A percentile compares a stretch with the other conserved stretches of the same genome.
Conservation (phyloP, 2,888 invertebrate genomes). For the Drosophila paranaensis region DNA sequence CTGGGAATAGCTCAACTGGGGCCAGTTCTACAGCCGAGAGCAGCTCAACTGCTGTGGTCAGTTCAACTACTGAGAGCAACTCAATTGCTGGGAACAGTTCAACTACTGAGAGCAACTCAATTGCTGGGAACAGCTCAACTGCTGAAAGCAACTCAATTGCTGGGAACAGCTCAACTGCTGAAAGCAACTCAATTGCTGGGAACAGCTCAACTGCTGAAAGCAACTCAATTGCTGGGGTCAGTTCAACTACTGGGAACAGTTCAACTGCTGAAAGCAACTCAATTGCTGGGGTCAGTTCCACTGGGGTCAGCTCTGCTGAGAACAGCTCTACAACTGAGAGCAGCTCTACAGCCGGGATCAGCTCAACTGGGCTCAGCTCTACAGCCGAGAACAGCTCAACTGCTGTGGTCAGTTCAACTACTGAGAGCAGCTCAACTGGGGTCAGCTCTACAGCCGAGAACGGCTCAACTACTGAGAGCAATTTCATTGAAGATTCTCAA, state of each 20-base stretch:
- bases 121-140: not conserved
- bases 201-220: not conserved
- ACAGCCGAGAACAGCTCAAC: not conserved
- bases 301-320: not conserved
- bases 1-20: not conserved
- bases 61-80: not conserved
- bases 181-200: not conserved
- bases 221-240: not conserved
- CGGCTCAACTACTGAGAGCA: not conserved
- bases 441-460: not conserved
- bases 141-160: not conserved
- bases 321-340: not conserved
- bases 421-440: not conserved
- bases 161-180: not conserved
- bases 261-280: not conserved
- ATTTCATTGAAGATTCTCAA: not conserved
- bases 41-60: not conserved
- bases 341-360: not conserved
- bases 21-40: not conserved
- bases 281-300: not conserved
- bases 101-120: not conserved
- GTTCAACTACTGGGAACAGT: not conserved
- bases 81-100: not conserved
- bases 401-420: not conserved
- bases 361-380: not conserved